Evolutionary conservation across 2,888 invertebrate species (phyloP), one percentile per base, ranked within the genome.

Genomic region (Enchytraeus crypticus): DNA sequence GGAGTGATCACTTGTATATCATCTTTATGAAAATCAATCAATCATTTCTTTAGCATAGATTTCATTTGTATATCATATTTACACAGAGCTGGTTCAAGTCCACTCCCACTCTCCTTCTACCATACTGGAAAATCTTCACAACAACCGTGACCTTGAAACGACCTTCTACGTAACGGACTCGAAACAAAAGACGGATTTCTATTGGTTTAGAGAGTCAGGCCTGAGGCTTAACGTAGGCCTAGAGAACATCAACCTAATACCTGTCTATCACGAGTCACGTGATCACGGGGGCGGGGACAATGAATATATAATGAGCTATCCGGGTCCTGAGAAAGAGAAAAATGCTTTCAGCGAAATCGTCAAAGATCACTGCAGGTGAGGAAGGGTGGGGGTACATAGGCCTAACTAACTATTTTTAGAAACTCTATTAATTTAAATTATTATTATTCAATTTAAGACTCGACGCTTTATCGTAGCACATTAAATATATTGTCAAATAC

Each of bases 221-320:
- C 65, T 77, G 32, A 54, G 73, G 64, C 71, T 77, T 27, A 72
- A 71, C 43, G 68, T 76, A 53, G 71, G 72, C 38, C 70, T 75
- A 18, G 68, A 72, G 3, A 71, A 72, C n/a, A 70, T 74, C 8
- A 73, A 70, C 66, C 67, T 76, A 38, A 68, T 77, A 26, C 77
- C 77, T 4, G 72, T 73, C 53, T 77, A 76, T 61, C 70, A 70
- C n/a, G 76, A 76, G 60, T 61, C 76, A 11, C 70, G 72, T 34
- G 53, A 76, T 59, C n/a, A n/a, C n/a, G n/a, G n/a, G n/a, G 60
- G 74, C 3, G 72, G 72, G 57, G 76, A 77, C 58, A 69, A 69
- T 43, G 56, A 60, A 14, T 71, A 69, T 65, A 71, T 72, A 60
- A 57, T 64, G 23, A 38, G 53, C 18, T 63, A 59, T 18, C 67